Evolutionary conservation across 2,888 invertebrate species (phyloP).

Genomic region (Hydraecia micacea): DNA sequence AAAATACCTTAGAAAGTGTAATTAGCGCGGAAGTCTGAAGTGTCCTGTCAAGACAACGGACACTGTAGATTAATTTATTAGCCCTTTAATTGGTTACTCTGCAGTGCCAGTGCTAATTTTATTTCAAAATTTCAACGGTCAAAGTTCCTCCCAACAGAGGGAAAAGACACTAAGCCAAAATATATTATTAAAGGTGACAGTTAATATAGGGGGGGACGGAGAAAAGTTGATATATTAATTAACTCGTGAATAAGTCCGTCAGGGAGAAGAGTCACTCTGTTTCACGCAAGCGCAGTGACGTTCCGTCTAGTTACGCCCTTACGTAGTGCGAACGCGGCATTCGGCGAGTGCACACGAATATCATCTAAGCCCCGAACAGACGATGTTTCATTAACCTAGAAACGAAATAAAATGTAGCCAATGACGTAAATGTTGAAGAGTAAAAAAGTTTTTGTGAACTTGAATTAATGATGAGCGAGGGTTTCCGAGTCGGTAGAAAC

Average conservation of each 20-base stretch:
- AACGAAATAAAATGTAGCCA: slow-evolving; percentile 71
- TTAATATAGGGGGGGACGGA: slow-evolving; percentile 83
- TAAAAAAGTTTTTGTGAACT: slow-evolving; percentile 76
- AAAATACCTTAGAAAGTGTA: slow-evolving; percentile 67
- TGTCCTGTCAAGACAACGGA: slow-evolving; percentile 70
- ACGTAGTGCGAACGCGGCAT: slow-evolving; percentile 83
- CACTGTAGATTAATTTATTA: slow-evolving; percentile 75
- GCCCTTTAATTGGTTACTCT: slow-evolving; percentile 71
- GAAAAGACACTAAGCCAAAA: slow-evolving; percentile 75
- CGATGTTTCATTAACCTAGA: slow-evolving; percentile 77
- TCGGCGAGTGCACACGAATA: slow-evolving; percentile 77
- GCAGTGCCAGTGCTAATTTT: slow-evolving; percentile 59
- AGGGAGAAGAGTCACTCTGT: slow-evolving; percentile 87
- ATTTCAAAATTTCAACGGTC: slow-evolving; percentile 56
- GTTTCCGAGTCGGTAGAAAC: slow-evolving; percentile 52
- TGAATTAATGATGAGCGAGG: slow-evolving; percentile 73
- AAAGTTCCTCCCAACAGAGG: slow-evolving; percentile 54
- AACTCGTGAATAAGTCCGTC: slow-evolving; percentile 88
- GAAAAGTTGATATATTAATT: slow-evolving; percentile 90
- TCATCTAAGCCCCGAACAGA: slow-evolving; percentile 54
- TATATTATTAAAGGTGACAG: slow-evolving; percentile 87
- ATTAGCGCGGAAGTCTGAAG: slow-evolving; percentile 71
- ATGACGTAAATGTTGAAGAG: slow-evolving; percentile 75
- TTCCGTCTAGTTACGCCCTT: slow-evolving; percentile 82
- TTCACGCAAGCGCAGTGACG: slow-evolving; percentile 86